These are phyloP conservation scores for Xanthia togata DNA, from an alignment of 2,888 invertebrate genomes.

Conservation along the genomic window DNA sequence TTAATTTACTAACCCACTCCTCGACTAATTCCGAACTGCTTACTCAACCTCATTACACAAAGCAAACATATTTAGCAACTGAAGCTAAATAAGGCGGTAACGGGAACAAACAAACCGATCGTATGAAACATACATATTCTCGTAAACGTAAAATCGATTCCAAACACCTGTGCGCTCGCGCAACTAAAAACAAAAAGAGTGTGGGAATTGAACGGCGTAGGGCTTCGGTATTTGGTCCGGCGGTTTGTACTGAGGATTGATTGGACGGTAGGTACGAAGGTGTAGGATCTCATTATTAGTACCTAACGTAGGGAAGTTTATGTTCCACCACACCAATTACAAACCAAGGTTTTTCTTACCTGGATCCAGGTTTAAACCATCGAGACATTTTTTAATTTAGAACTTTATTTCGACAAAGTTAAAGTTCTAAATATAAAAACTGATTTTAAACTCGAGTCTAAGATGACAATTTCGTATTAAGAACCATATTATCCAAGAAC, in stretches of 20 bases:
- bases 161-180: conserved; percentile 63
- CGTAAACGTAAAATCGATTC: conserved; percentile 67
- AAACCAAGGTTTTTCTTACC: no score
- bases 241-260: conserved; percentile 17
- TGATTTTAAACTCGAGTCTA: not conserved
- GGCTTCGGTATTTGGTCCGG: conserved; percentile 60
- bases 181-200: conserved; percentile 58
- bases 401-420: not conserved
- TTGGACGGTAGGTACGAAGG: not conserved
- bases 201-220: conserved; percentile 59
- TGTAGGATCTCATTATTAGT: not conserved
- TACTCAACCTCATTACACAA: conserved; percentile 31
- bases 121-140: conserved; percentile 42
- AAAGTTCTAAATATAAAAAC: not conserved
- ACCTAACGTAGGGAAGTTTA: not conserved
- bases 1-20: conserved; percentile 5
- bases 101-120: conserved; percentile 13
- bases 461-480: not conserved
- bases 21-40: conserved; percentile 21
- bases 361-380: no score
- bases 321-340: not conserved
- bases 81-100: conserved; percentile 33
- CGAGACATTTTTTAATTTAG: not conserved
- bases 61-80: conserved; percentile 33
- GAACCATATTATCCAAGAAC: no score